Evolutionary conservation across 2,888 invertebrate genomes (phyloP).

Genomic region (Callyntrura sp.): DNA sequence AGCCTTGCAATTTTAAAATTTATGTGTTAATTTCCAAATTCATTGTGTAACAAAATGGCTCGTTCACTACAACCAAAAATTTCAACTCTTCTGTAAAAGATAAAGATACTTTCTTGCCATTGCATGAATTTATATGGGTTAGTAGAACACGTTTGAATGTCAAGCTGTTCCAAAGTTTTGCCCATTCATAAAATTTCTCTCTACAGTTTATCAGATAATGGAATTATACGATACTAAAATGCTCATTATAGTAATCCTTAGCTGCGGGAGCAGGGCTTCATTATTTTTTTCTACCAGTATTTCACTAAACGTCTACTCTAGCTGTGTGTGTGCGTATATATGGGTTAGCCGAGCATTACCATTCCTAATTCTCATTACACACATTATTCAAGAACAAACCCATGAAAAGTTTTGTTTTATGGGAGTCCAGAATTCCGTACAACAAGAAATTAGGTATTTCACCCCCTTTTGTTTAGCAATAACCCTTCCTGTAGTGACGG

Average conservation of each 20-base stretch:
- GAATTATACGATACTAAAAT: conserved; percentile 25
- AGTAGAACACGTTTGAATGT: conserved; percentile 35
- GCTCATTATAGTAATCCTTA: conserved; percentile 21
- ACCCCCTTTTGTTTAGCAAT: no score
- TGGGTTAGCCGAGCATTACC: no score
- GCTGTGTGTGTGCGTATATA: no score
- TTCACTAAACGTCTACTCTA: no score
- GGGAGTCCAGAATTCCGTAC: no score
- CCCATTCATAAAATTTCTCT: conserved; percentile 8
- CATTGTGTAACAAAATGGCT: no score
- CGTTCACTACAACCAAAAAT: no score
- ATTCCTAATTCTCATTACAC: not conserved
- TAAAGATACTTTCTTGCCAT: no score
- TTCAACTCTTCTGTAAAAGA: no score
- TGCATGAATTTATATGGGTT: conserved; percentile 36
- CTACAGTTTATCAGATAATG: conserved; percentile 24
- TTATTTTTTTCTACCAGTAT: conserved; percentile 51
- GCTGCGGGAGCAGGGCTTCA: conserved; percentile 23
- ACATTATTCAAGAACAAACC: not conserved
- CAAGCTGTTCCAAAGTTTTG: conserved; percentile 13
- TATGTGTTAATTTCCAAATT: no score
- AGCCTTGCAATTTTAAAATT: no score
- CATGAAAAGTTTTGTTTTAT: conserved; percentile 5
- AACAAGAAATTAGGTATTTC: no score
- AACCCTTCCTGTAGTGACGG: not conserved